phyloP scores from a whole-genome alignment of 2,113 vertebrate species.

The Bujurquina vittata region DNA sequence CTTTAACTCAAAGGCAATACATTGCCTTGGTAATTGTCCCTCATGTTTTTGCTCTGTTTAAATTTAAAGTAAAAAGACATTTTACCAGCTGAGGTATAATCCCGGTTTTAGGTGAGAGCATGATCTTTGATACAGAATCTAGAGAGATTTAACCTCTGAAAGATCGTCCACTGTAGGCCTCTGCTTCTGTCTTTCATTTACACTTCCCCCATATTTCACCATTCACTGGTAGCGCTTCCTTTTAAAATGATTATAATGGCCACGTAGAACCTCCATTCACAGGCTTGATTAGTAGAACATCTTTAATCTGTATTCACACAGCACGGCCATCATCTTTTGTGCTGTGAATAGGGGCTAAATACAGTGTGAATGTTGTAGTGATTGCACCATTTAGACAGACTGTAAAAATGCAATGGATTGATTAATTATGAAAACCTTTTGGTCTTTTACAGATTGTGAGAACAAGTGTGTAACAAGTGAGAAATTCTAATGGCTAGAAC shows the following conservation, averaged over 20 bases:
- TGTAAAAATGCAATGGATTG: neutral
- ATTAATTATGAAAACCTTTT: neutral
- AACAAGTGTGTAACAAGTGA: neutral
- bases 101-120: neutral
- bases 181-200: neutral
- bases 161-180: neutral
- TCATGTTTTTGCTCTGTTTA: neutral
- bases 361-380: constrained; percentile 21
- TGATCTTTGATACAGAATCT: neutral
- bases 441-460: neutral
- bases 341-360: constrained; percentile 15
- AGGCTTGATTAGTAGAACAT: constrained; percentile 25
- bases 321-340: neutral
- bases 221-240: neutral
- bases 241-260: constrained; percentile 24
- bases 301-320: neutral
- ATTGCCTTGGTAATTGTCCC: no score
- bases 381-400: constrained; percentile 13
- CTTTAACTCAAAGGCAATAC: fast-evolving
- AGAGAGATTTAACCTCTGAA: neutral
- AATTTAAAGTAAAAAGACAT: neutral
- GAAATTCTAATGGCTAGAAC: neutral
- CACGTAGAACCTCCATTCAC: constrained; percentile 11
- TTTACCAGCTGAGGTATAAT: neutral
- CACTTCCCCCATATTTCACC: neutral